These are phyloP conservation scores for Orius insidiosus DNA, from an alignment of 1,140 invertebrate species.

Conservation along the genomic window DNA sequence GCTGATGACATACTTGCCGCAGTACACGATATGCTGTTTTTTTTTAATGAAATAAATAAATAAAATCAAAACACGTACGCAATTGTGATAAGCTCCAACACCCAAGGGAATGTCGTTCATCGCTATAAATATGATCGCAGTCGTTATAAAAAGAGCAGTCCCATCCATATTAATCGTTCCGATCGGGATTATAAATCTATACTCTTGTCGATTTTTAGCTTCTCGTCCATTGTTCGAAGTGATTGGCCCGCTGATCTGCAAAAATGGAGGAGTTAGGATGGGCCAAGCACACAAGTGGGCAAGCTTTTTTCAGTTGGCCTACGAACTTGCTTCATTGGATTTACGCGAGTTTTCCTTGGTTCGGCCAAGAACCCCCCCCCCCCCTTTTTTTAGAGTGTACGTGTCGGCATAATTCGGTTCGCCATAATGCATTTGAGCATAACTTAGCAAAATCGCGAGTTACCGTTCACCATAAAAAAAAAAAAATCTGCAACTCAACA, in stretches of 20 bases:
- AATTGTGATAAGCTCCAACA: slow-evolving; percentile 58
- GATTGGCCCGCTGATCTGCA: slow-evolving; percentile 77
- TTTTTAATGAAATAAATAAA: not conserved
- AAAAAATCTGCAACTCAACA: too few species aligned
- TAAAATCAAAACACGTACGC: slow-evolving; percentile 39
- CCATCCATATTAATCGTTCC: slow-evolving; percentile 92
- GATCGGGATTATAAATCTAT: slow-evolving; percentile 81
- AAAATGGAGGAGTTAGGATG: not conserved
- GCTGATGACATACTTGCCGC: slow-evolving; percentile 83
- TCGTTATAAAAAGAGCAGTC: slow-evolving; percentile 75
- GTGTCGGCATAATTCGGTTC: too few species aligned
- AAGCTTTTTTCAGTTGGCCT: too few species aligned
- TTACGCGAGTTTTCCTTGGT: too few species aligned
- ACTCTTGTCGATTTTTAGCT: slow-evolving; percentile 68
- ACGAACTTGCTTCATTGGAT: too few species aligned
- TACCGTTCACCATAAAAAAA: too few species aligned
- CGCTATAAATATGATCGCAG: slow-evolving; percentile 81
- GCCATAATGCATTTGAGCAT: too few species aligned
- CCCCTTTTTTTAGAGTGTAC: too few species aligned
- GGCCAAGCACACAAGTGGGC: too few species aligned
- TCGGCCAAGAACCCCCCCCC: too few species aligned
- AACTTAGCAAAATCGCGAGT: too few species aligned
- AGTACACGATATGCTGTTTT: slow-evolving; percentile 69
- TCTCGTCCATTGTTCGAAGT: slow-evolving; percentile 89
- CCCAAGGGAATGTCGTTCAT: slow-evolving; percentile 66